Conservation (phyloP, 2,113 vertebrate species). For the Bos javanicus region DNA sequence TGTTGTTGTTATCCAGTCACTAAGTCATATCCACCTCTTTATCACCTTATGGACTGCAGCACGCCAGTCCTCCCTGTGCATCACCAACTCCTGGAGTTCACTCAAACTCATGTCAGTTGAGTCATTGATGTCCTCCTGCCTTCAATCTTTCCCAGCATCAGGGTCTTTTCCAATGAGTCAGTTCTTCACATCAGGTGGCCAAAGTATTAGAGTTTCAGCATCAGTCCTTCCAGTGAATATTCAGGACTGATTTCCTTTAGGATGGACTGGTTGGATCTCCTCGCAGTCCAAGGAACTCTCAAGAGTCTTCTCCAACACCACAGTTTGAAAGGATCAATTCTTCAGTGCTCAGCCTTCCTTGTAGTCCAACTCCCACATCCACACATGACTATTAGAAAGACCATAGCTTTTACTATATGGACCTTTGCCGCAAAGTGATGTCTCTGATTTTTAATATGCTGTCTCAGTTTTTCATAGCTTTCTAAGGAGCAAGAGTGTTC, state of each 20-base stretch:
- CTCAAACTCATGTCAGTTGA: background rate
- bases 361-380: background rate
- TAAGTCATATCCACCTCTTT: background rate
- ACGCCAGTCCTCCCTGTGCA: rapidly evolving
- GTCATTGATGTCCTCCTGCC: background rate
- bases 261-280: background rate
- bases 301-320: background rate
- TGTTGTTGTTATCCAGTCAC: background rate
- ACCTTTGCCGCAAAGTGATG: background rate
- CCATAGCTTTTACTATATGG: background rate
- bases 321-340: background rate
- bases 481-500: background rate
- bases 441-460: background rate
- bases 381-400: background rate
- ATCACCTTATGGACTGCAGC: background rate
- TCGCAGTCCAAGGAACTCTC: background rate
- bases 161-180: background rate
- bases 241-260: background rate
- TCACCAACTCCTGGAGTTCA: background rate
- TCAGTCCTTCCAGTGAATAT: background rate
- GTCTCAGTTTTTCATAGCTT: background rate
- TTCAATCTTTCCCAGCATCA: background rate
- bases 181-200: background rate
- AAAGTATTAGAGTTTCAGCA: background rate
- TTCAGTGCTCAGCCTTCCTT: background rate